Conservation (phyloP, 2,888 invertebrate species). For the Cataglyphis cursor region DNA sequence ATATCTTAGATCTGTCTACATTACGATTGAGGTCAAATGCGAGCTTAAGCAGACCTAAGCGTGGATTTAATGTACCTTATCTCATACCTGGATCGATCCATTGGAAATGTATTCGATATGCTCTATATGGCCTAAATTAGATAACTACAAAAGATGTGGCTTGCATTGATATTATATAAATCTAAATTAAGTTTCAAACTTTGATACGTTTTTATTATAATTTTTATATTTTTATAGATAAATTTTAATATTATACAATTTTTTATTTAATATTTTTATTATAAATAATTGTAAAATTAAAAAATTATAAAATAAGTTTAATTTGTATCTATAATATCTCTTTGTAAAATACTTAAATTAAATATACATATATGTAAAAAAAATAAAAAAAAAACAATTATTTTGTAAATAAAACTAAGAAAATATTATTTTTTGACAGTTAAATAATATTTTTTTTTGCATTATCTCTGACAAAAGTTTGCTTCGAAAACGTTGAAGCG, state of each 20-base stretch:
- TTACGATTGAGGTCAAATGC: background rate
- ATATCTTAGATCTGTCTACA: background rate
- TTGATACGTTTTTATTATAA: background rate
- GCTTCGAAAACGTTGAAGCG: background rate
- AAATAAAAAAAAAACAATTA: background rate
- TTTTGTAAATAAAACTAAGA: background rate
- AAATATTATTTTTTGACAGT: background rate
- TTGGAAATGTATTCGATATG: slow-evolving; percentile 18
- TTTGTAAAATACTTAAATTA: background rate
- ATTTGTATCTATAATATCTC: background rate
- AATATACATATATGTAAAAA: background rate
- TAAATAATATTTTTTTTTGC: background rate
- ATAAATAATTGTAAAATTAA: background rate
- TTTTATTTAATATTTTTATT: background rate
- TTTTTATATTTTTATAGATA: background rate
- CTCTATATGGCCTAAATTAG: background rate
- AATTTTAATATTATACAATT: background rate
- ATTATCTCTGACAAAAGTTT: background rate
- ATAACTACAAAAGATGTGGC: background rate
- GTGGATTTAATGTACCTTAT: slow-evolving; percentile 9
- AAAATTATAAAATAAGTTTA: background rate
- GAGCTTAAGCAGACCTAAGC: slow-evolving; percentile 7
- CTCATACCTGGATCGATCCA: slow-evolving; percentile 15
- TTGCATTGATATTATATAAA: background rate
- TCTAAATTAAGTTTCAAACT: background rate